Conservation (phyloP, 2,888 invertebrate genomes). For the Eupithecia tripunctaria region DNA sequence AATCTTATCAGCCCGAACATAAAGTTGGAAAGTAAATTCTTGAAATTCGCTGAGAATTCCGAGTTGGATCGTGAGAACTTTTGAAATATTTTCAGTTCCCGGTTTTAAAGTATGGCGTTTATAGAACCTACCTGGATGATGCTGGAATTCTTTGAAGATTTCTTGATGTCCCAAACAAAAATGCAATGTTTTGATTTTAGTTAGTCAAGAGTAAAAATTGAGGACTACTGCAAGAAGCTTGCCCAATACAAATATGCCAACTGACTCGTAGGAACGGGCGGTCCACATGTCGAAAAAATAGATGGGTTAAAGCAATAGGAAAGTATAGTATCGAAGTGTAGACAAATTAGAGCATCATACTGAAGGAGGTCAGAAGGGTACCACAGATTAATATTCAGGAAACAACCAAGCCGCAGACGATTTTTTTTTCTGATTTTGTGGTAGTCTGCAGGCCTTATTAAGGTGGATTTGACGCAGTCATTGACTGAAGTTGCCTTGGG, state of each 20-base stretch:
- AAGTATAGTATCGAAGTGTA: too few species aligned
- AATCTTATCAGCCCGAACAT: constrained; percentile 35
- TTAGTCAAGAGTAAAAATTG: too few species aligned
- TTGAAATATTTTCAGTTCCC: constrained; percentile 33
- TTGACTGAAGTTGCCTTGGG: too few species aligned
- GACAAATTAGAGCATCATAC: too few species aligned
- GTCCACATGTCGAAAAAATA: too few species aligned
- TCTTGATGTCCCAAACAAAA: not conserved
- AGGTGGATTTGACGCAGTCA: too few species aligned
- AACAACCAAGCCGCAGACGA: too few species aligned
- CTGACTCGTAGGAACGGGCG: not conserved
- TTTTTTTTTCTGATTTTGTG: too few species aligned
- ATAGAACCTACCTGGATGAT: not conserved
- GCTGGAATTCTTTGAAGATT: not conserved
- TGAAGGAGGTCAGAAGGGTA: too few species aligned
- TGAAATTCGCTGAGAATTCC: constrained; percentile 31
- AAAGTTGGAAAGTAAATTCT: constrained; percentile 38
- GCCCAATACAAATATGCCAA: not conserved
- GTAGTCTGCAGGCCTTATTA: too few species aligned
- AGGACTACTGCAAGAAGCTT: not conserved
- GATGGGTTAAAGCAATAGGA: too few species aligned
- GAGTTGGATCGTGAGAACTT: constrained; percentile 32
- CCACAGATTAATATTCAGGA: too few species aligned
- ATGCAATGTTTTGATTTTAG: not conserved
- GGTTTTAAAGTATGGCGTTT: constrained; percentile 16